Evolutionary conservation across 1,140 invertebrate genomes (phyloP).

Genomic region (Drosophila eugracilis): DNA sequence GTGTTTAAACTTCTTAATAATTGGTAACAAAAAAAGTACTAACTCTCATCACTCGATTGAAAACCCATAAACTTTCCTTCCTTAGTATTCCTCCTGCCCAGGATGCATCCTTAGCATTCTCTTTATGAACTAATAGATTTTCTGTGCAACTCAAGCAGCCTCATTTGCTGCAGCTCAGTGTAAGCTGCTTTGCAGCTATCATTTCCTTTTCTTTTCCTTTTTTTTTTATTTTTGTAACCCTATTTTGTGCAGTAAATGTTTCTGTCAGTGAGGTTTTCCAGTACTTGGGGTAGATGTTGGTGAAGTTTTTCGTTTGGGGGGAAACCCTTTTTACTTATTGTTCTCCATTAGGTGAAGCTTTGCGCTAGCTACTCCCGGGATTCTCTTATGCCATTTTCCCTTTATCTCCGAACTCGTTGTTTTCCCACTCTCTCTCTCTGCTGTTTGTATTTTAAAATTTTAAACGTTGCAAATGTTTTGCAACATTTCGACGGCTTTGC

Average conservation of each 20-base stretch:
- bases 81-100: conserved; percentile 5
- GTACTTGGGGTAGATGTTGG: conserved; percentile 28
- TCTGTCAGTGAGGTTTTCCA: conserved; percentile 40
- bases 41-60: conserved; percentile 1
- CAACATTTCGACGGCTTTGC: conserved; percentile 44
- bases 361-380: neutral
- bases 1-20: neutral
- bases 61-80: conserved; percentile 5
- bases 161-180: conserved; percentile 33
- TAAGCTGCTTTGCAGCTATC: conserved; percentile 40
- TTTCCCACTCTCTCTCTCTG: too few species aligned
- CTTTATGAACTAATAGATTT: conserved; percentile 23
- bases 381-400: neutral
- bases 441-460: conserved; percentile 50
- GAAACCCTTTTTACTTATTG: conserved; percentile 41
- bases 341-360: conserved; percentile 43
- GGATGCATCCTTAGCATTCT: neutral
- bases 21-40: neutral
- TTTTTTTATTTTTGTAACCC: neutral
- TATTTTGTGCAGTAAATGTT: conserved; percentile 43
- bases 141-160: conserved; percentile 27
- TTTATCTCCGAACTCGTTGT: conserved; percentile 1
- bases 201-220: neutral
- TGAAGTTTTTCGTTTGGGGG: conserved; percentile 20
- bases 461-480: conserved; percentile 51